These are phyloP conservation scores for Melanophora roralis DNA, from an alignment of 2,888 invertebrate species.

Conservation along the genomic window DNA sequence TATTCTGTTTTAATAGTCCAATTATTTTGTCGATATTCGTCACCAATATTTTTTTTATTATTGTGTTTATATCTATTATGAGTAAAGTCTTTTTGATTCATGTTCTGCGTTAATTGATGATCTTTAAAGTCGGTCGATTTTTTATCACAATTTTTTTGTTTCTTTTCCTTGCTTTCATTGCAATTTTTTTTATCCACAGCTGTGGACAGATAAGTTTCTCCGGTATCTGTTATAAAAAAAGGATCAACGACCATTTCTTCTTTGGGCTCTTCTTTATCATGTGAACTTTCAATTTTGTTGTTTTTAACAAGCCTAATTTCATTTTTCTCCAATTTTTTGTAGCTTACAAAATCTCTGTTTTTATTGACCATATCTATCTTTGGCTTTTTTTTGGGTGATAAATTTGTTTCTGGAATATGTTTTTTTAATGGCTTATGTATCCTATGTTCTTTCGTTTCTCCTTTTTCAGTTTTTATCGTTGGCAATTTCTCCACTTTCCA, in stretches of 20 bases:
- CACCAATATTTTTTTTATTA: background rate
- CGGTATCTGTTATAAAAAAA: constrained; percentile 74
- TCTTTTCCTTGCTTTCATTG: constrained; percentile 45
- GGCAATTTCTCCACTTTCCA: constrained; percentile 46
- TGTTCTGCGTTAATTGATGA: background rate
- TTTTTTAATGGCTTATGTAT: background rate
- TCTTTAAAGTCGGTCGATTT: constrained; percentile 51
- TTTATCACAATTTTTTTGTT: constrained; percentile 48
- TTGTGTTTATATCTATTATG: background rate
- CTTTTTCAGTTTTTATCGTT: background rate
- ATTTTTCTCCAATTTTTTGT: background rate
- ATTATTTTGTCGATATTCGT: background rate
- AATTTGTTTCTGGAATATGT: background rate
- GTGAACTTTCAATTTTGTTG: background rate
- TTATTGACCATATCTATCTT: background rate
- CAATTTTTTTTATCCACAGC: constrained; percentile 64
- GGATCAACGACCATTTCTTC: constrained; percentile 70
- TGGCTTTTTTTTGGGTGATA: background rate
- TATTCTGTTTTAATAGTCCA: background rate
- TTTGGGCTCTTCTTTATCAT: constrained; percentile 15
- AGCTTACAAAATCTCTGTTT: background rate
- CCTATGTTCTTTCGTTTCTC: background rate
- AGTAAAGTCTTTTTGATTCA: background rate
- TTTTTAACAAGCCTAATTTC: background rate
- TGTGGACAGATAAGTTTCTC: constrained; percentile 74